phyloP scores from a whole-genome alignment of 1,140 invertebrate genomes.

The Trichoplusia ni region DNA sequence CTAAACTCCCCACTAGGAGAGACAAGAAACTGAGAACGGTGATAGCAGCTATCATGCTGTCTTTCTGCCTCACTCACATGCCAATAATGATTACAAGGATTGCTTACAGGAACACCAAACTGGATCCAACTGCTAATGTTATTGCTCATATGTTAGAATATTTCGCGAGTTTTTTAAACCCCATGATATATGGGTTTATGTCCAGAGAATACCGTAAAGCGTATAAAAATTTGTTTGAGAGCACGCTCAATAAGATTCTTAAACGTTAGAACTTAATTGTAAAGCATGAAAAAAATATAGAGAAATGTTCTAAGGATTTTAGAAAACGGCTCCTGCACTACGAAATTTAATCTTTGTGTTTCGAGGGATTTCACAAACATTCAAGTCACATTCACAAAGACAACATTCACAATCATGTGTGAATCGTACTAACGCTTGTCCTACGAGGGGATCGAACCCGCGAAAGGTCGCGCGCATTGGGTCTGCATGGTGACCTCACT shows the following conservation, averaged over 20 bases:
- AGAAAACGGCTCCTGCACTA: no score
- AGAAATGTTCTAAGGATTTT: no score
- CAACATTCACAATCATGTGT: no score
- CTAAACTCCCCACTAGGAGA: constrained; percentile 84
- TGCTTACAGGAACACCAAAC: constrained; percentile 81
- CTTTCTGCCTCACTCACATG: constrained; percentile 88
- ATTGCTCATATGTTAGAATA: constrained; percentile 88
- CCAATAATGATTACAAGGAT: constrained; percentile 87
- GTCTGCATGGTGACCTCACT: no score
- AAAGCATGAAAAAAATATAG: no score
- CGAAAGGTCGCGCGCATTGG: no score
- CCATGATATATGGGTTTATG: constrained; percentile 92
- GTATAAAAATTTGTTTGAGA: constrained; percentile 86
- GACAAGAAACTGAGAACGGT: constrained; percentile 89
- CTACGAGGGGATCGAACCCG: no score
- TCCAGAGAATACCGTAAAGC: constrained; percentile 90
- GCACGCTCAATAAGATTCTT: background rate
- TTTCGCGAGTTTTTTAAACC: constrained; percentile 90
- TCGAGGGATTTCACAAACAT: no score
- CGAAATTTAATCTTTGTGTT: no score
- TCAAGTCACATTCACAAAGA: no score
- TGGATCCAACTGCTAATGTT: constrained; percentile 84
- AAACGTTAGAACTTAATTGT: background rate
- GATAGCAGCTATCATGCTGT: constrained; percentile 89
- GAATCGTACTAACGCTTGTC: no score